Base-by-base conservation (phyloP, 2,888 invertebrate species). In the Phyto melanocephala region DNA sequence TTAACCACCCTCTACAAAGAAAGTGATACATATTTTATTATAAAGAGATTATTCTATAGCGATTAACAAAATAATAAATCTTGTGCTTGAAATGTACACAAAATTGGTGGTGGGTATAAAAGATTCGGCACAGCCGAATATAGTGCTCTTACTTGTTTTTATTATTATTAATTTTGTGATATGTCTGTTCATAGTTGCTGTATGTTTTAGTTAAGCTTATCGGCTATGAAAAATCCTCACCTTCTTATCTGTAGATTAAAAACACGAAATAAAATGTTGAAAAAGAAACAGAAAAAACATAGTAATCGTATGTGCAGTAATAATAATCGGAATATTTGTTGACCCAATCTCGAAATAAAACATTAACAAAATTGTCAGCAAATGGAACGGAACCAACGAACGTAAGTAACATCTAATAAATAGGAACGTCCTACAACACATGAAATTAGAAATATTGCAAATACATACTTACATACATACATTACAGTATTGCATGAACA, bases 361-460 rank as follows among this genome's bases (percentile, higher is more conserved):
- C 52, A 72, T 72, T 72, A 62, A 72, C 50, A 28, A 52, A 52
- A 62, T 33, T 72, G 72, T 40, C 72, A 72, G 52, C 62, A 52
- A 62, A 50, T 72, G 62, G 15, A 37, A 60, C 15, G 37, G n/a
- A 62, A n/a, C 6, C 10, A 22, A 35, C 22, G 50, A 17, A 17
- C 10, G 10, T 5, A 42, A 6, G 40, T 22, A 8, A n/a, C 2
- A 22, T 60, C n/a, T 40, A 60, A 22, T 40, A 22, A 13, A 7
- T 8, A 60, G n/a, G 3, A 3, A 22, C 40, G 13, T 22, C 20
- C n/a, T 40, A 50, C 6, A 60, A 40, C 13, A 7, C 20, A 33
- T n/a, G n/a, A 40, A n/a, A 63, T 28, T 17, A 28, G 20, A 50
- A 17, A 5, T 24, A 22, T 50, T 58, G 58, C 58, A 60, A 60